Conservation (phyloP, 2,888 invertebrate species). For the Apamea sordens region DNA sequence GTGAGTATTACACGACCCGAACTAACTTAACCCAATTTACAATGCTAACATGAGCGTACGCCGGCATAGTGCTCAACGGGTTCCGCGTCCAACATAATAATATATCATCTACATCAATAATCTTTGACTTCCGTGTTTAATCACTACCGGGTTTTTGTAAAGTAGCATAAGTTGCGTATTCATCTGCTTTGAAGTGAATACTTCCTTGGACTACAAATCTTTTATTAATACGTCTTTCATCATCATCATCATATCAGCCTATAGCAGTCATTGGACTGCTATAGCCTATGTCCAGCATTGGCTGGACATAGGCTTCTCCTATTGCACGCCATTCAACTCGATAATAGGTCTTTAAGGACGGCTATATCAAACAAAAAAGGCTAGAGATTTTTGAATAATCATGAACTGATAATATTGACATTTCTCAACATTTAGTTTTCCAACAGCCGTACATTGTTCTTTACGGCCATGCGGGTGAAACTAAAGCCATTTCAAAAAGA, state of each 20-base stretch:
- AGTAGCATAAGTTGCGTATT: background rate
- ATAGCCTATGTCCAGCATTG: no score
- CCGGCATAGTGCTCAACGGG: slow-evolving; percentile 42
- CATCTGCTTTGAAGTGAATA: slow-evolving; percentile 6
- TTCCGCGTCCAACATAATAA: slow-evolving; percentile 50
- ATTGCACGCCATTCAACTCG: no score
- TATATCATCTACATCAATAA: slow-evolving; percentile 48
- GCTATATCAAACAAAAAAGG: background rate
- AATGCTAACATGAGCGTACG: slow-evolving; percentile 61
- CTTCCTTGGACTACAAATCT: slow-evolving; percentile 18
- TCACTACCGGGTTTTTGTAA: slow-evolving; percentile 50
- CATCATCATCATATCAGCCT: no score
- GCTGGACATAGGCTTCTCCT: no score
- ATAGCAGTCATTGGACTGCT: no score
- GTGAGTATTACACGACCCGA: slow-evolving; percentile 59
- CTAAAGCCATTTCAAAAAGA: slow-evolving; percentile 16
- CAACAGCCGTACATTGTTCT: background rate
- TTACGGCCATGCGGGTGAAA: background rate
- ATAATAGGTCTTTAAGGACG: background rate
- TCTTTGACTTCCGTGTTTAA: slow-evolving; percentile 52
- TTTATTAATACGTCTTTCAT: background rate
- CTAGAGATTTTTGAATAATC: background rate
- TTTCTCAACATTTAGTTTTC: background rate
- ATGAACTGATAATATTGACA: background rate
- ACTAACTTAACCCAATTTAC: slow-evolving; percentile 67